These are phyloP conservation scores for Carettochelys insculpta DNA, from an alignment of 2,113 vertebrate genomes.

Conservation along the genomic window DNA sequence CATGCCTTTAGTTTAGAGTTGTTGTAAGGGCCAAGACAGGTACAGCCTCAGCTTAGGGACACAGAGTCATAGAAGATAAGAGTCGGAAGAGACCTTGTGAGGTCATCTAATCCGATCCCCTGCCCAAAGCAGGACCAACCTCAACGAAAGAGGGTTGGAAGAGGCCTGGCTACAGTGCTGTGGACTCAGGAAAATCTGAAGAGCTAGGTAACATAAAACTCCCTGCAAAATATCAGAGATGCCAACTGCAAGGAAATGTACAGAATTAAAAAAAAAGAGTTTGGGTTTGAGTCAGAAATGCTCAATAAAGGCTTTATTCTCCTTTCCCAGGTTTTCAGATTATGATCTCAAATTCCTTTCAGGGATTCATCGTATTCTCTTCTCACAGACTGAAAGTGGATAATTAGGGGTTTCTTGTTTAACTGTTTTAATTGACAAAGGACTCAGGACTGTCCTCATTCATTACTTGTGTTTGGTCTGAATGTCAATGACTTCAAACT, in stretches of 20 bases:
- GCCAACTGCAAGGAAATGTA: not conserved
- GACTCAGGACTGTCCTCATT: not conserved
- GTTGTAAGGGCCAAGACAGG: not conserved
- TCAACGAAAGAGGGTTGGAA: not conserved
- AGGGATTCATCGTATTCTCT: not conserved
- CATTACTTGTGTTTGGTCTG: not conserved
- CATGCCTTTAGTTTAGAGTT: not conserved
- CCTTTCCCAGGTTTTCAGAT: not conserved
- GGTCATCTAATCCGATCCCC: too few species aligned
- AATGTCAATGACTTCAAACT: not conserved
- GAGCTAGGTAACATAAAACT: not conserved
- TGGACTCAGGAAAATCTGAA: not conserved
- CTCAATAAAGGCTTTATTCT: not conserved
- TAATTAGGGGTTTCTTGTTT: not conserved
- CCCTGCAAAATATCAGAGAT: not conserved
- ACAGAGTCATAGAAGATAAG: too few species aligned
- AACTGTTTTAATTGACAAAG: not conserved
- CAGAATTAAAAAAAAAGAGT: not conserved
- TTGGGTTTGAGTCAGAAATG: not conserved
- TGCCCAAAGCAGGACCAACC: too few species aligned
- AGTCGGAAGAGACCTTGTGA: too few species aligned
- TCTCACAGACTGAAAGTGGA: not conserved
- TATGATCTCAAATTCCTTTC: not conserved
- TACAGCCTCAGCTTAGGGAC: rapidly evolving
- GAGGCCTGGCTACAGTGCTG: not conserved